These are phyloP conservation scores for Cacoxenus indagator DNA, from an alignment of 2,888 invertebrate genomes.

Conservation along the genomic window DNA sequence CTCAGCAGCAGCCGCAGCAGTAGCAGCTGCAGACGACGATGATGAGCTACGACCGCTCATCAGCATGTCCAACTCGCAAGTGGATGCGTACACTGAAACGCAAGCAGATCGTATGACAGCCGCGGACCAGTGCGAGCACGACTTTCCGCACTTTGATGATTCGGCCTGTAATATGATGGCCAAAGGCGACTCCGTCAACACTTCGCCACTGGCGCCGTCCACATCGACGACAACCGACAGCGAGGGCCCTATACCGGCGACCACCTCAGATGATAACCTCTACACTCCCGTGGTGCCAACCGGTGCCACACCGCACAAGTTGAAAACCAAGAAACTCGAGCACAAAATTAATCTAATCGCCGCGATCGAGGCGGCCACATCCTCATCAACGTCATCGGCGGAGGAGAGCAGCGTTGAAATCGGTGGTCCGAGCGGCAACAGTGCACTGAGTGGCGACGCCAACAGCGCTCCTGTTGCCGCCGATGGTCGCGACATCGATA, in stretches of 20 bases:
- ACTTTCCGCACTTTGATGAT: conserved; percentile 40
- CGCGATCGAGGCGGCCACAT: conserved; percentile 66
- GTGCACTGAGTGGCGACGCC: conserved; percentile 11
- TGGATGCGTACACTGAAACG: conserved; percentile 27
- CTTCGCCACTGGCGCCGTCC: conserved; percentile 24
- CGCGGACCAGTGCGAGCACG: conserved; percentile 18
- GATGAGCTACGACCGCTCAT: conserved; percentile 70
- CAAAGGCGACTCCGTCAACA: not conserved
- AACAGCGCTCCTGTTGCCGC: not conserved
- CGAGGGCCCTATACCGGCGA: conserved; percentile 63
- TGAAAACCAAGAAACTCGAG: conserved; percentile 66
- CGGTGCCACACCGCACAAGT: conserved; percentile 44
- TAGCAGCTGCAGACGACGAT: conserved; percentile 51
- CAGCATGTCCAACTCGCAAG: conserved; percentile 58
- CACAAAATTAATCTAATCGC: conserved; percentile 67
- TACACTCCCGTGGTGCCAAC: conserved; percentile 30
- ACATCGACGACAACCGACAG: conserved; percentile 57
- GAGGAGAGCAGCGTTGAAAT: conserved; percentile 63
- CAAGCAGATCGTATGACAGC: not conserved
- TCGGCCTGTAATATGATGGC: not conserved
- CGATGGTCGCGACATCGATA: conserved; percentile 27
- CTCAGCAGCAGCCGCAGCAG: conserved; percentile 19
- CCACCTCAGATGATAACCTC: conserved; percentile 61
- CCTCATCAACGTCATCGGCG: conserved; percentile 66
- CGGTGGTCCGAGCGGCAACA: conserved; percentile 23